A percentile compares a stretch with the other conserved stretches of the same genome.
These are phyloP conservation scores for Anadara kagoshimensis DNA, from an alignment of 1,140 invertebrate genomes.

Conservation along the genomic window DNA sequence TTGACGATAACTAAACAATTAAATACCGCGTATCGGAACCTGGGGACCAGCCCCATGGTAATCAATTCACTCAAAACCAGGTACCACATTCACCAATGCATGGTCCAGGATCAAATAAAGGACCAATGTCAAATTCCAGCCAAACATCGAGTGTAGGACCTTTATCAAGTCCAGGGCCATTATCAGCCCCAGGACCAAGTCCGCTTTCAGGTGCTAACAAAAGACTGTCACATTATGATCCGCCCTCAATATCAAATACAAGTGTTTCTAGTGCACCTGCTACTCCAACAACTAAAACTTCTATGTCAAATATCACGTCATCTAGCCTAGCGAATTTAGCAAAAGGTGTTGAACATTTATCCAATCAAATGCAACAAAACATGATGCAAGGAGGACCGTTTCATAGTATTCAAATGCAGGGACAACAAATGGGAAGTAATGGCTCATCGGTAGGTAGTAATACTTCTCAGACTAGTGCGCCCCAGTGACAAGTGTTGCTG, in stretches of 20 bases:
- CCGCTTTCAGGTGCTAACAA: constrained; percentile 63
- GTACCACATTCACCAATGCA: constrained; percentile 55
- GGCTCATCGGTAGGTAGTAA: constrained; percentile 27
- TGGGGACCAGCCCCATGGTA: constrained; percentile 41
- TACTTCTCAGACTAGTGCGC: constrained; percentile 34
- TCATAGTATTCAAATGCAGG: constrained; percentile 72
- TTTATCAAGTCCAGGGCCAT: constrained; percentile 57
- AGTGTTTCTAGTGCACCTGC: constrained; percentile 44
- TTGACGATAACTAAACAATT: constrained; percentile 97
- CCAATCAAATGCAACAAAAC: constrained; percentile 73
- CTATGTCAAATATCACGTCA: constrained; percentile 73
- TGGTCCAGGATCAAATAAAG: constrained; percentile 61
- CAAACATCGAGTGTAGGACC: constrained; percentile 66
- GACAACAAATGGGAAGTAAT: constrained; percentile 48
- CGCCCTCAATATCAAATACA: constrained; percentile 46
- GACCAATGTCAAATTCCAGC: constrained; percentile 66
- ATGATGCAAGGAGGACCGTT: constrained; percentile 74
- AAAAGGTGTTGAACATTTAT: constrained; percentile 73
- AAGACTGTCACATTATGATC: constrained; percentile 68
- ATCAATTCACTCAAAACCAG: constrained; percentile 50
- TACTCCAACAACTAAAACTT: constrained; percentile 53
- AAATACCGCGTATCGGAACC: constrained; percentile 78
- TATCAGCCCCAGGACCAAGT: constrained; percentile 54
- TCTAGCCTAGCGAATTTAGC: constrained; percentile 71
- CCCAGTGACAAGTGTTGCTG: constrained; percentile 29